Percentiles rank a stretch among this genome's conserved stretches.
Conservation (phyloP, 2,113 vertebrate species). For the Cololabis saira region DNA sequence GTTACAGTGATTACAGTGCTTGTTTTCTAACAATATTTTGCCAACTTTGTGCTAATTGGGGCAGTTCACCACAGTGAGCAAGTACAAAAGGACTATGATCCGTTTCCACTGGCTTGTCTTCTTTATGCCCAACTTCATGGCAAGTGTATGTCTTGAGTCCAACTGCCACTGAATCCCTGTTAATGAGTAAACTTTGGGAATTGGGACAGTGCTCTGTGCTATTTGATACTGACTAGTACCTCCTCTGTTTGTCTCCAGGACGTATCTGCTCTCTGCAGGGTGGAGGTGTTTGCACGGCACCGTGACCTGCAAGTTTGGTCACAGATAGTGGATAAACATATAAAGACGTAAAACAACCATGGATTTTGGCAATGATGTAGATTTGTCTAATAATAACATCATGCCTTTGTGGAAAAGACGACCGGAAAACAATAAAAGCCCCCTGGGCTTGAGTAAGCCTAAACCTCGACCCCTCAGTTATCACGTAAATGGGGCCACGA, state of each 20-base stretch:
- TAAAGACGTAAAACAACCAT: constrained; percentile 66
- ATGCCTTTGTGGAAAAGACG: constrained; percentile 85
- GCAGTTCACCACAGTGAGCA: constrained; percentile 58
- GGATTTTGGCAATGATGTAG: constrained; percentile 87
- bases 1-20: constrained; percentile 26
- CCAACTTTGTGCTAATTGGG: constrained; percentile 44
- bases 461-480: constrained; percentile 86
- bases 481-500: constrained; percentile 84
- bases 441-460: constrained; percentile 47
- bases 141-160: constrained; percentile 14
- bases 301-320: constrained; percentile 22
- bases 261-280: constrained; percentile 16
- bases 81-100: constrained; percentile 34
- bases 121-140: constrained; percentile 1
- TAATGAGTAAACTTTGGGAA: constrained; percentile 69
- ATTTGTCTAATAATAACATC: constrained; percentile 80
- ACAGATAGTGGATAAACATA: constrained; percentile 18
- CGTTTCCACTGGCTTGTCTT: constrained; percentile 7
- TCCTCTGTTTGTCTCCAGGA: constrained; percentile 45
- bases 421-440: constrained; percentile 60
- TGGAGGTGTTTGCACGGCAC: constrained; percentile 31
- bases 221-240: constrained; percentile 37
- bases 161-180: constrained; percentile 29
- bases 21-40: constrained; percentile 6
- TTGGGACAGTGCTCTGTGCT: constrained; percentile 34